Conservation (phyloP, 2,113 vertebrate genomes). For the Corythaixoides concolor region DNA sequence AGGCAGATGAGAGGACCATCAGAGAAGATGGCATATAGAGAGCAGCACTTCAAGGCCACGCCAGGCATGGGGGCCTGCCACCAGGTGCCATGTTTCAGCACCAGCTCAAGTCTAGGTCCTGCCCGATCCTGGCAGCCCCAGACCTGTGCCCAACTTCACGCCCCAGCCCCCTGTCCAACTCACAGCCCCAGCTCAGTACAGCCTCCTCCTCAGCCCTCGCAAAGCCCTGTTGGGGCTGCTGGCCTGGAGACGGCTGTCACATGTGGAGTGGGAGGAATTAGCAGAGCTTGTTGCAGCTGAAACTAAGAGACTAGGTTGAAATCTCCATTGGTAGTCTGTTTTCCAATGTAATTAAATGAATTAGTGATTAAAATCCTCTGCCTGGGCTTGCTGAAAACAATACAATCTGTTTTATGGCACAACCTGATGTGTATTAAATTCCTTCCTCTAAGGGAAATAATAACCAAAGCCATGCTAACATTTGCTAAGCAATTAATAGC, state of each 20-base stretch:
- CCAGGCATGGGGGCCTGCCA: background rate
- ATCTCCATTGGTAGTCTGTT: background rate
- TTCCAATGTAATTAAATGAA: constrained; percentile 10
- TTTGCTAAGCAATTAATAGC: background rate
- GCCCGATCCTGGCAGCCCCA: rapidly evolving
- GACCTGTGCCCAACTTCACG: background rate
- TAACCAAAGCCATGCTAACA: background rate
- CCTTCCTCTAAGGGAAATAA: background rate
- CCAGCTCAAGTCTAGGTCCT: background rate
- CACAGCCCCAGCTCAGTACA: background rate
- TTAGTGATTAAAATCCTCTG: background rate
- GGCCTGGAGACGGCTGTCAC: rapidly evolving
- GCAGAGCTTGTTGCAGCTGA: background rate
- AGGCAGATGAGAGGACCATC: background rate
- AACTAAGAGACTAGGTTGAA: background rate
- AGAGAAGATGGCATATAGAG: background rate
- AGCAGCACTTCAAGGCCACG: background rate
- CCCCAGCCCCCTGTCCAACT: rapidly evolving
- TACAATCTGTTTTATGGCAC: background rate
- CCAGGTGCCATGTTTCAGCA: rapidly evolving
- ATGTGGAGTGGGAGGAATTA: background rate
- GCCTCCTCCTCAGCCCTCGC: rapidly evolving
- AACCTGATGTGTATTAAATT: background rate
- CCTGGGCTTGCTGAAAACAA: background rate
- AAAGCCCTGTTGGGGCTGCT: background rate